Conservation (phyloP, 2,113 vertebrate genomes). For the Brachionichthys hirsutus region DNA sequence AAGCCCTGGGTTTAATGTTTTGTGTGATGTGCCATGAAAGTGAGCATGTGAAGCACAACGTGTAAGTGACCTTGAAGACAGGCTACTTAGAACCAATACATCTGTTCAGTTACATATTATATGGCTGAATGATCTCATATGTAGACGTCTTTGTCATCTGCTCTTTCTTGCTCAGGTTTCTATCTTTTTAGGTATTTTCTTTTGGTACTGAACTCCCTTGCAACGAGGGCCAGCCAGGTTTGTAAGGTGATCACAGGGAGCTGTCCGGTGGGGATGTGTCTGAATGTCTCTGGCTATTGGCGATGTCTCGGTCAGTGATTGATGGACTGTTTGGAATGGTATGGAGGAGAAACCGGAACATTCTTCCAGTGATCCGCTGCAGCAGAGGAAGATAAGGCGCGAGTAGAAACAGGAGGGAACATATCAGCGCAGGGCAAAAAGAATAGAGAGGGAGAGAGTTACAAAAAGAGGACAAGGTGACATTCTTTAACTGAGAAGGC, state of each 20-base stretch:
- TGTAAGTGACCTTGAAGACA: too few relatives aligned
- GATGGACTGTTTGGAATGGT: constrained; percentile 49
- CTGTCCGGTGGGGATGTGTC: constrained; percentile 55
- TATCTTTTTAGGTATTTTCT: constrained; percentile 48
- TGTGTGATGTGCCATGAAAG: too few relatives aligned
- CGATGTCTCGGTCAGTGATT: constrained; percentile 52
- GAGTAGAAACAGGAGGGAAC: constrained; percentile 8
- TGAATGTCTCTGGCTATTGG: constrained; percentile 56
- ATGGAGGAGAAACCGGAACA: constrained; percentile 16
- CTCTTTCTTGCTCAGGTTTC: constrained; percentile 50
- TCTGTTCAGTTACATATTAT: too few relatives aligned
- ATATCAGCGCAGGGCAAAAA: constrained; percentile 9
- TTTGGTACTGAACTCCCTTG: constrained; percentile 60
- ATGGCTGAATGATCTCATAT: too few relatives aligned
- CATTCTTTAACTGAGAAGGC: constrained; percentile 35
- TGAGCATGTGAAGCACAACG: too few relatives aligned
- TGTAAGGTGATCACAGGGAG: constrained; percentile 67
- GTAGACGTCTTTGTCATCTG: too few relatives aligned
- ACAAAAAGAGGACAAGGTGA: constrained; percentile 44
- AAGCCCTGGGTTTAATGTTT: too few relatives aligned
- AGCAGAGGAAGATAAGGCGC: constrained; percentile 22
- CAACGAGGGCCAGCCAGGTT: constrained; percentile 47
- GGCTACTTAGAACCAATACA: neutral
- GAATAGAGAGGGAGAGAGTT: constrained; percentile 1
- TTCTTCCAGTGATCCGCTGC: constrained; percentile 47